Base-by-base conservation (phyloP, 2,797 vertebrate species). In the Onychomys torridus region DNA sequence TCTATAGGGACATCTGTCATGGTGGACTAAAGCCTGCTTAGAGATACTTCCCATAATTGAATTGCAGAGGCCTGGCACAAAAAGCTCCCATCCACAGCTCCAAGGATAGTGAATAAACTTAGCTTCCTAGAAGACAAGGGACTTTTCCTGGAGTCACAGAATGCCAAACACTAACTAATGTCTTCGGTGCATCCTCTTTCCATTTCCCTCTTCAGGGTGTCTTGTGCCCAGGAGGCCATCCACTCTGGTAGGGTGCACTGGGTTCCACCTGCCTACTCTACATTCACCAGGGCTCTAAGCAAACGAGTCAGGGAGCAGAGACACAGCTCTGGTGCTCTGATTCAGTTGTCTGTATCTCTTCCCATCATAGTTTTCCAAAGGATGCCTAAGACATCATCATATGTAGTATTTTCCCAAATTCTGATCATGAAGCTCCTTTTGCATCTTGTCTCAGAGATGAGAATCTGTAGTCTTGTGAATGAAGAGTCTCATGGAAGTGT, bases 241-340 rank as follows among this genome's bases (percentile, higher is more conserved):
- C 3, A 5, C 23, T 23, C 77, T 79, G 11, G 21, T 1, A 5
- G 4, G 11, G 7, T 27, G 23, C 1, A 5, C 2, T 11, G 29
- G 65, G 8, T 40, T 34, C 40, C 21, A 16, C 0, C 34, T 21
- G 4, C 46, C n/a, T 40, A 6, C 10, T 57, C 32, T 17, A 25
- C 21, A 9, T 25, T 71, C 37, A 12, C 21, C 2, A 29, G 7
- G 21, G 61, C 19, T 37, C 29, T 0, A 0, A n/a, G 7, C n/a
- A 23, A 67, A 10, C 27, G 17, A 67, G 43, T 16, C 16, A 16
- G 4, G 19, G 59, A 93, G 49, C 34, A 63, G 81, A 69, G 21
- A 69, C 6, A 43, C 34, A 7, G 29, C 83, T 49, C 19, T 65
- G 40, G 43, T 2, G 1, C 13, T 34, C 3, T 6, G 16, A 61